A percentile compares a stretch with the other conserved stretches of the same genome.
Conservation (phyloP, 1,140 invertebrate species). For the Caenorhabditis briggsae region DNA sequence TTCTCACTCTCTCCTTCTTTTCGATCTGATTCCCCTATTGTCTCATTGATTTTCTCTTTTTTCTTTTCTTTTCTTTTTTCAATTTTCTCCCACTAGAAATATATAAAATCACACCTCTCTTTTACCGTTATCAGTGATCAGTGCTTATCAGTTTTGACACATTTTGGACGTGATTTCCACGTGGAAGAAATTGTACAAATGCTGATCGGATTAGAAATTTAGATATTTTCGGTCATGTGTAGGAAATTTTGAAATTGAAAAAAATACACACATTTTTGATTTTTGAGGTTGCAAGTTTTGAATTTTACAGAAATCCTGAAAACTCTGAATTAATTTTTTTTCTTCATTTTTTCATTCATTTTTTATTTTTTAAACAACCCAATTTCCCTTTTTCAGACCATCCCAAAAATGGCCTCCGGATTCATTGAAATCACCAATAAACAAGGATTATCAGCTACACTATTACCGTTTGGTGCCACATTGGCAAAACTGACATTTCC, state of each 20-base stretch:
- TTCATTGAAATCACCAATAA: constrained; percentile 57
- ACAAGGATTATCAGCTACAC: constrained; percentile 41
- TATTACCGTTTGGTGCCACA: constrained; percentile 43
- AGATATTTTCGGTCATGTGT: not conserved
- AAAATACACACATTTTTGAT: too few relatives aligned
- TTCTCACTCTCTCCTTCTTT: not conserved
- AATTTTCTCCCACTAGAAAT: not conserved
- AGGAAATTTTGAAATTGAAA: too few relatives aligned
- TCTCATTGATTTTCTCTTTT: not conserved
- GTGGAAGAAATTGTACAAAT: not conserved
- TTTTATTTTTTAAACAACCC: too few relatives aligned
- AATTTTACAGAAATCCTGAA: too few relatives aligned
- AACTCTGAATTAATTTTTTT: too few relatives aligned
- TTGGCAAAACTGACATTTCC: constrained; percentile 19
- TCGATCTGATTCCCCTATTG: not conserved
- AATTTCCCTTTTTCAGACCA: not conserved
- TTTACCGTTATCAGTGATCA: not conserved
- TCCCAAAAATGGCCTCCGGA: constrained; percentile 6
- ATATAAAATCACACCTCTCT: not conserved
- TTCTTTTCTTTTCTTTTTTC: not conserved
- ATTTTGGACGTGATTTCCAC: constrained; percentile 8
- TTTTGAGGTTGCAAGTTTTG: too few relatives aligned
- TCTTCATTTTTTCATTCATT: too few relatives aligned
- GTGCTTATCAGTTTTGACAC: not conserved
- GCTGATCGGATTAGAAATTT: not conserved